phyloP scores from a whole-genome alignment of 2,888 invertebrate genomes.

The Andrena hattorfiana region DNA sequence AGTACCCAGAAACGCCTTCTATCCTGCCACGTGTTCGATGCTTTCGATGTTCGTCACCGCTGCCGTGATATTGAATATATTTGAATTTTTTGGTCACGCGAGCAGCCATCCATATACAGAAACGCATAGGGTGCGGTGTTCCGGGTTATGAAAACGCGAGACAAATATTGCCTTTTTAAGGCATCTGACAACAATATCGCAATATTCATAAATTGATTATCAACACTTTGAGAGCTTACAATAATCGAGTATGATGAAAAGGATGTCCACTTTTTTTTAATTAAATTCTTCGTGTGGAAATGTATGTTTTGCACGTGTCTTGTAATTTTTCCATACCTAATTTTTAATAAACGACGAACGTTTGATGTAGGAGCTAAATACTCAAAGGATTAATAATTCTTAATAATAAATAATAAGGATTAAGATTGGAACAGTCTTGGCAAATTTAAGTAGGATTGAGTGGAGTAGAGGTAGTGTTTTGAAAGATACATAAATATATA shows the following conservation, averaged over 20 bases:
- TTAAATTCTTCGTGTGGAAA: too few relatives aligned
- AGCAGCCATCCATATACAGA: not conserved
- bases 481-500: too few relatives aligned
- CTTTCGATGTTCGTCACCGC: slow-evolving; percentile 7
- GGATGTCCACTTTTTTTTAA: too few relatives aligned
- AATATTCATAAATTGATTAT: not conserved
- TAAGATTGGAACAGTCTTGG: not conserved
- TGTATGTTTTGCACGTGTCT: too few relatives aligned
- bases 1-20: slow-evolving; percentile 84
- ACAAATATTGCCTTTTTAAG: not conserved
- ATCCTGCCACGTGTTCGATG: not conserved
- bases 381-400: not conserved
- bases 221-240: not conserved
- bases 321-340: too few relatives aligned
- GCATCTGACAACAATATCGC: not conserved
- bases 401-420: not conserved
- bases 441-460: not conserved
- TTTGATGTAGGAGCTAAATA: not conserved
- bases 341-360: too few relatives aligned
- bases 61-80: not conserved
- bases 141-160: not conserved
- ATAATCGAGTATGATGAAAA: too few relatives aligned
- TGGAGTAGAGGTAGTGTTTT: not conserved
- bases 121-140: not conserved
- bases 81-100: not conserved